Evolutionary conservation across 2,797 vertebrate genomes (phyloP), one percentile per base, ranked within the genome.

Genomic region (Carapus acus): DNA sequence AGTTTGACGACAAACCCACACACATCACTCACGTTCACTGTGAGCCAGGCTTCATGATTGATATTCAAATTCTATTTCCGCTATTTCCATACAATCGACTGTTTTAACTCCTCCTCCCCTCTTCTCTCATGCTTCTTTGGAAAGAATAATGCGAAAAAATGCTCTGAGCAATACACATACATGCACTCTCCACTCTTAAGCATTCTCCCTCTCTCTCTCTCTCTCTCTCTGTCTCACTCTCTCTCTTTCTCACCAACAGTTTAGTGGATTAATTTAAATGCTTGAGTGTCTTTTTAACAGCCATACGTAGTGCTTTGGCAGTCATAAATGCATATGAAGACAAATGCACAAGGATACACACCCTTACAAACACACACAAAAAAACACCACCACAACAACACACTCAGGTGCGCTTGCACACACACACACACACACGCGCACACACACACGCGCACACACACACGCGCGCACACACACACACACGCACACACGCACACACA

Each of bases 61-160:
- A 74, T 82, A 64, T 84, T 80, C 82, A 83, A 81, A 68, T 76
- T 83, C 54, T 81, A 76, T 80, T 81, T n/a, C n/a, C n/a, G n/a
- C n/a, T n/a, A 87, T 81, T 82, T 81, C 85, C 69, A 83, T 76
- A 67, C 79, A 83, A 78, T 83, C 74, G 78, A 42, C 34, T 74
- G 50, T 52, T 69, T 72, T 69, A 57, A 75, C 61, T 65, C 68
- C 59, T 51, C 37, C 53, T 69, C 68, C 39, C 51, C 12, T 24
- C 19, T 66, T 34, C n/a, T 39, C 21, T 57, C 13, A 51, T 18
- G 22, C 44, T 20, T 24, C 39, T 49, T 58, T 62, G 58, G 40
- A 61, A 49, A 71, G 8, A 3, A 45, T 37, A 41, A 13, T 21
- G 11, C 11, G 3, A 11, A 40, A 49, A 49, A 65, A 43, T 6